These are phyloP conservation scores for Aplochiton taeniatus DNA, from an alignment of 2,797 vertebrate species.

Conservation along the genomic window DNA sequence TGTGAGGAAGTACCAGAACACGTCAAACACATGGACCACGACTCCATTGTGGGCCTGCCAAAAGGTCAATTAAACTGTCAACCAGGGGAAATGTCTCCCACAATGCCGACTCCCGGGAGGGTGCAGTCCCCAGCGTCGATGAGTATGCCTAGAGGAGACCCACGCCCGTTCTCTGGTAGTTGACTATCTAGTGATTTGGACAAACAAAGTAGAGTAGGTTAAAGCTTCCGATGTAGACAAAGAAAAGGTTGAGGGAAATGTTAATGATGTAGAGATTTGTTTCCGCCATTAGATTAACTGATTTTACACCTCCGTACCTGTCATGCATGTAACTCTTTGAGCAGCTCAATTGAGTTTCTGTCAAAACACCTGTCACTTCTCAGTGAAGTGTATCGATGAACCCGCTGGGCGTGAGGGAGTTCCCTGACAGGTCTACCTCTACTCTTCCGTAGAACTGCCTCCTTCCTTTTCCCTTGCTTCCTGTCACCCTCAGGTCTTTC, in stretches of 20 bases:
- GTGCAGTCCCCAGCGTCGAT: background rate
- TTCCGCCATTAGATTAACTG: background rate
- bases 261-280: constrained; percentile 43
- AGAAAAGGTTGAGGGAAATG: constrained; percentile 59
- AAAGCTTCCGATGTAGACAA: constrained; percentile 27
- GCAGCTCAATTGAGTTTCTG: constrained; percentile 32
- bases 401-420: background rate
- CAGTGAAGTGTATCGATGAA: constrained; percentile 15
- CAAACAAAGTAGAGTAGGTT: background rate
- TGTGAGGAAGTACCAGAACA: background rate
- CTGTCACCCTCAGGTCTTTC: no score
- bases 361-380: constrained; percentile 35
- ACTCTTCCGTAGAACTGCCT: background rate
- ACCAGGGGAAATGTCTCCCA: constrained; percentile 22
- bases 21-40: constrained; percentile 9
- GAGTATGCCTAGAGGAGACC: background rate
- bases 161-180: background rate
- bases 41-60: constrained; percentile 16
- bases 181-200: no score
- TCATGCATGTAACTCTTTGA: background rate
- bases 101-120: constrained; percentile 4
- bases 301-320: no score
- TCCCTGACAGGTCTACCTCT: background rate
- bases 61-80: constrained; percentile 39
- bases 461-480: background rate